Percentiles rank a stretch among this genome's conserved stretches.
These are phyloP conservation scores for Sebastes itinus DNA, from an alignment of 2,797 vertebrate genomes.

Conservation along the genomic window DNA sequence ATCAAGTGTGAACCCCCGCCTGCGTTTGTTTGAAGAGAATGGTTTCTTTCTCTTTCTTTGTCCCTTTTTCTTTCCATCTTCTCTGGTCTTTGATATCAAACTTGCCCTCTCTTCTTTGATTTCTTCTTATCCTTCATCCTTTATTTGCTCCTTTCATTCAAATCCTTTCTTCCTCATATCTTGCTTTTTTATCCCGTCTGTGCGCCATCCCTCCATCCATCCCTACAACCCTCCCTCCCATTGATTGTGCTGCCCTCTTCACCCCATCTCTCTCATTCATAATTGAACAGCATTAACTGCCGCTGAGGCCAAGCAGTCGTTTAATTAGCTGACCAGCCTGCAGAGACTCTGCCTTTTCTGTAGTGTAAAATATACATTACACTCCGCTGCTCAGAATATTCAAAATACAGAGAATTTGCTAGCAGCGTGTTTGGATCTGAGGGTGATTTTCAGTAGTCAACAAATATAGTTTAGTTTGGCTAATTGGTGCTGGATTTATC, in stretches of 20 bases:
- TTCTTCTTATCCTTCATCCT: neutral
- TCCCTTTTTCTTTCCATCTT: neutral
- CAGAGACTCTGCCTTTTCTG: constrained; percentile 45
- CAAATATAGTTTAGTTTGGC: neutral
- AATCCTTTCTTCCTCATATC: neutral
- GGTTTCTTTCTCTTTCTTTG: neutral
- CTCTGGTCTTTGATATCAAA: constrained; percentile 2
- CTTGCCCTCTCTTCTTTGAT: constrained; percentile 6
- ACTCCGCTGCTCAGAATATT: constrained; percentile 15
- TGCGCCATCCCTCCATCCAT: constrained; percentile 10
- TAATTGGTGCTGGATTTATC: neutral
- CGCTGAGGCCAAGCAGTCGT: constrained; percentile 55
- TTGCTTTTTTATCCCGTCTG: constrained; percentile 24
- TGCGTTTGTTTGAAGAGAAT: constrained; percentile 5
- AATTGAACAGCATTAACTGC: constrained; percentile 79
- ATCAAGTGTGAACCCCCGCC: constrained; percentile 12
- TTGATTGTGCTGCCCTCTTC: constrained; percentile 67
- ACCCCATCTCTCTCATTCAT: constrained; percentile 70
- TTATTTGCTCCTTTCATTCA: constrained; percentile 5
- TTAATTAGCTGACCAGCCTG: constrained; percentile 72
- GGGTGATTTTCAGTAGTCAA: neutral
- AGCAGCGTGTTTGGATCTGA: neutral
- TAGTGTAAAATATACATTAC: constrained; percentile 40
- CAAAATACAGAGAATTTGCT: constrained; percentile 1
- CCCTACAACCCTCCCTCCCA: constrained; percentile 25